These are phyloP conservation scores for Rostratula benghalensis DNA, from an alignment of 2,113 vertebrate genomes.

Conservation along the genomic window DNA sequence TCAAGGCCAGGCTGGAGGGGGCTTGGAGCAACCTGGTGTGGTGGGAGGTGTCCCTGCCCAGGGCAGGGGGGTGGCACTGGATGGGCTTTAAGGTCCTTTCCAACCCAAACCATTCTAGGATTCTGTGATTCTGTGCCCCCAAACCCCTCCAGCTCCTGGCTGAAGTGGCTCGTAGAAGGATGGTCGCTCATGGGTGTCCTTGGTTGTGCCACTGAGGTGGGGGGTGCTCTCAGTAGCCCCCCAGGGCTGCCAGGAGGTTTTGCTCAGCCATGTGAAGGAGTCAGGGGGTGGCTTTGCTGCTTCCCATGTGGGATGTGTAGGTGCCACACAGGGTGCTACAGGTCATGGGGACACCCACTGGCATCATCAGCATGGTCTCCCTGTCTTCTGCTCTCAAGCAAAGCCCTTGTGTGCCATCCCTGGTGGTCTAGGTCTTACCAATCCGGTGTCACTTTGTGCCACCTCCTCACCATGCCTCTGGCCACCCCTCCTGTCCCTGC, in stretches of 20 bases:
- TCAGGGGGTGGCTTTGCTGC: background rate
- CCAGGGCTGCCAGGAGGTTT: background rate
- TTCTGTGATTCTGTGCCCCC: background rate
- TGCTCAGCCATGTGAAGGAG: background rate
- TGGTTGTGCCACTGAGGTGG: fast-evolving
- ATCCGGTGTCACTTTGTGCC: background rate
- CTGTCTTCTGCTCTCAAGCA: background rate
- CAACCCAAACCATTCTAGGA: too few relatives aligned
- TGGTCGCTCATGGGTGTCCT: fast-evolving
- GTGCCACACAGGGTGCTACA: fast-evolving
- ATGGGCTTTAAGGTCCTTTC: too few relatives aligned
- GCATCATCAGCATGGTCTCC: background rate
- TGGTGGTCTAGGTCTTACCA: background rate
- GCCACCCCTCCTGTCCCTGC: background rate
- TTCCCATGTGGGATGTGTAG: background rate
- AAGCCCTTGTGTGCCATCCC: fast-evolving
- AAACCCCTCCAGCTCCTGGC: background rate
- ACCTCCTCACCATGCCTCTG: fast-evolving
- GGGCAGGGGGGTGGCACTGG: too few relatives aligned
- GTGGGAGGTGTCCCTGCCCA: too few relatives aligned
- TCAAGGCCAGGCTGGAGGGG: too few relatives aligned
- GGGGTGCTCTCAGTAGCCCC: background rate
- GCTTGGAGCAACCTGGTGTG: too few relatives aligned
- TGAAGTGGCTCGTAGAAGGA: background rate
- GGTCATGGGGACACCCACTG: background rate